Evolutionary conservation across 1,140 invertebrate species (phyloP), one percentile per base, ranked within the genome.

Genomic region (Melitaea cinxia): DNA sequence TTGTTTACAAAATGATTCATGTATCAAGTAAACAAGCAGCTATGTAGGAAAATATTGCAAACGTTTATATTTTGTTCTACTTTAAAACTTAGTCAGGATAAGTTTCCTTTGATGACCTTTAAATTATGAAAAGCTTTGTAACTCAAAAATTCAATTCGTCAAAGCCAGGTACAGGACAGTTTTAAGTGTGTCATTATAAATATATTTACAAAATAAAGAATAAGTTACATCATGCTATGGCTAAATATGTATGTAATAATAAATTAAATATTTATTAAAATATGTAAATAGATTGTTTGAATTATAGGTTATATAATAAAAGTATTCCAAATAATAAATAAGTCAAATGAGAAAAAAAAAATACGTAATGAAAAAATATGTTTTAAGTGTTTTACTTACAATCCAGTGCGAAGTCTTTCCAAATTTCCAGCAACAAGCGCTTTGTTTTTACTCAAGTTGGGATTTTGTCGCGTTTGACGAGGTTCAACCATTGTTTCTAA

Each of bases 391-490:
- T 42, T 35, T 76, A 88, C 86, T 83, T 62, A 89, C 86, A 85
- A 62, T 49, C 83, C 79, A 14, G 33, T 52, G 17, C 79, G 68
- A 0, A 89, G 72, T 15, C 70, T 70, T 21, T 82, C 85, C 12
- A 89, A 37, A 35, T 88, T 74, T 14, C 80, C 73, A 7, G 81
- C 73, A 0, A 89, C 72, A 0, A 89, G 72, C 0, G 76, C 70
- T 35, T 83, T 88, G 9, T 69, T 67, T 17, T 72, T 73, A 35
- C 82, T 82, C n/a, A 80, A 59, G 54, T 84, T 88, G 0, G 85
- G 82, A 24, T 85, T 87, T 58, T 89, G 86, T 0, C 86, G 76
- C 0, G 60, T 89, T 28, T 77, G 65, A 0, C 84, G 80, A 0
- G 75, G 77, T 23, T 72, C 61, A 6, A 73, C 42, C 7, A 35